Conservation (phyloP, 53 echinoderm and acorn worm genomes). For the Mesocentrotus franciscanus region DNA sequence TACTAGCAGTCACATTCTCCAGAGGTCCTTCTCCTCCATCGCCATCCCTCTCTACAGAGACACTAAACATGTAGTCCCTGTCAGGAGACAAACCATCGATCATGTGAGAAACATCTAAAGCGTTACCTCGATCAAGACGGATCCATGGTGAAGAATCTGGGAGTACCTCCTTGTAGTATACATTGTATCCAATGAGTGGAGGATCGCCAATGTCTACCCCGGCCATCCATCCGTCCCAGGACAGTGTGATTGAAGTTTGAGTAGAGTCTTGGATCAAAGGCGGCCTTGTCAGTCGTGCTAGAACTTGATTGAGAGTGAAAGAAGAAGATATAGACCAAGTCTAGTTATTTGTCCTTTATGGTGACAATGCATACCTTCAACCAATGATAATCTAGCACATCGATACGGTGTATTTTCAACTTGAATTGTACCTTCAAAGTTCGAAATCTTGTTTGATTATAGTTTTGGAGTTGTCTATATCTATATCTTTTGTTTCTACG, state of each 20-base stretch:
- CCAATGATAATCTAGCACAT: background rate
- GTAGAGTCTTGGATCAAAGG: background rate
- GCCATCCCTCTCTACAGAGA: background rate
- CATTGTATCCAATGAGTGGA: slow-evolving; percentile 28
- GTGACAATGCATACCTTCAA: background rate
- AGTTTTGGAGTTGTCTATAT: no score
- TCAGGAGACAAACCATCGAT: slow-evolving; percentile 8
- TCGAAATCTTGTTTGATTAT: background rate
- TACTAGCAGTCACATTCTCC: background rate
- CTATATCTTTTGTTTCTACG: background rate
- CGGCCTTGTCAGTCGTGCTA: background rate
- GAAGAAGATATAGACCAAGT: no score
- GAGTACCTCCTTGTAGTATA: background rate
- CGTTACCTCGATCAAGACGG: background rate
- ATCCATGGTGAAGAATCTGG: background rate
- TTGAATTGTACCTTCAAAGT: background rate
- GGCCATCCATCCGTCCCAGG: slow-evolving; percentile 9
- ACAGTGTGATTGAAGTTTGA: background rate
- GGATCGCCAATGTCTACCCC: slow-evolving; percentile 26
- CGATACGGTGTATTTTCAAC: background rate
- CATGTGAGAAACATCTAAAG: background rate
- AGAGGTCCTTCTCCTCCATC: background rate
- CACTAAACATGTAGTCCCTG: slow-evolving; percentile 13
- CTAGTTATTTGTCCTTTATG: background rate
- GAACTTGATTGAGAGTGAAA: background rate